Percentiles rank a stretch among this genome's conserved stretches.
These are phyloP conservation scores for Pogonomyrmex barbatus DNA, from an alignment of 1,140 invertebrate genomes.

Conservation along the genomic window DNA sequence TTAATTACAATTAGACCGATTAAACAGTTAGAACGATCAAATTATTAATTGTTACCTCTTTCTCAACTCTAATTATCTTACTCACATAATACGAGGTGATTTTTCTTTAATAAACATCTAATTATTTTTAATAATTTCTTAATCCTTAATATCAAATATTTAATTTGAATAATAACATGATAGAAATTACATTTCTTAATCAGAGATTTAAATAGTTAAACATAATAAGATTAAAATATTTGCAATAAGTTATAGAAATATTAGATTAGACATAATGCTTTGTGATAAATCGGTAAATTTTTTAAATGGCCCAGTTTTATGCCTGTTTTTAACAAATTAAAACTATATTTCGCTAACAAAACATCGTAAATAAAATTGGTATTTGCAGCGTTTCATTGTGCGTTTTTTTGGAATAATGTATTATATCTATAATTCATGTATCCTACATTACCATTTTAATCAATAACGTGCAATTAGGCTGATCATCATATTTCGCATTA, in stretches of 20 bases:
- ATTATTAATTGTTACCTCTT: not conserved
- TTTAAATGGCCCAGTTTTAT: not conserved
- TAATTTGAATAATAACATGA: not conserved
- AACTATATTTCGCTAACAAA: not conserved
- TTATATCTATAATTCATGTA: not conserved
- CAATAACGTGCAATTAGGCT: not conserved
- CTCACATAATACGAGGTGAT: not conserved
- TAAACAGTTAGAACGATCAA: not conserved
- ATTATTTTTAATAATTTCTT: not conserved
- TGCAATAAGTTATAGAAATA: not conserved
- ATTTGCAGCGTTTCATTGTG: not conserved
- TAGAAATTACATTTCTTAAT: not conserved
- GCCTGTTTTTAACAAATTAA: not conserved
- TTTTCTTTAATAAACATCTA: not conserved
- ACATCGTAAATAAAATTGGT: not conserved
- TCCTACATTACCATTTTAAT: not conserved
- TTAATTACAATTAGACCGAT: not conserved
- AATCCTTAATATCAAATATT: constrained; percentile 3
- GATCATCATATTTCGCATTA: constrained; percentile 27
- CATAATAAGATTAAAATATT: not conserved
- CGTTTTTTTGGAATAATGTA: not conserved
- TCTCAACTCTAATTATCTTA: not conserved
- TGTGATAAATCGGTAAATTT: not conserved
- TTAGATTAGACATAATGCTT: not conserved
- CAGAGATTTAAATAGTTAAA: not conserved